Base-by-base conservation (phyloP, 2,113 vertebrate genomes). In the Onychostruthus taczanowskii region DNA sequence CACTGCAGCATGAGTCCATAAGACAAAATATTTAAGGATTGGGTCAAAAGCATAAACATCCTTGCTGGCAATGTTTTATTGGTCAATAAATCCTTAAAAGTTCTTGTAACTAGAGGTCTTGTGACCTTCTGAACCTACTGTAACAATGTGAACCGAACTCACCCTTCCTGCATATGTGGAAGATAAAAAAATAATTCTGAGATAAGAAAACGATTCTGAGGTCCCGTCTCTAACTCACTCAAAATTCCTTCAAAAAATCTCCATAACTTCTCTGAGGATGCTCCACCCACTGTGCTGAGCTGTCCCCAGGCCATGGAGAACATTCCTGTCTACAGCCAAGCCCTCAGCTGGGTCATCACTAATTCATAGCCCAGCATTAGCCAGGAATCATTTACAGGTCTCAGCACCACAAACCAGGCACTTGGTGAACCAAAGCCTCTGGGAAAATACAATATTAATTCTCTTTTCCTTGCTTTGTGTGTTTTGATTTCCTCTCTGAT, bases 401-500 rank as follows among this genome's bases (percentile, higher is more conserved):
- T 13, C 23, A 35, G 66, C 79, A n/a, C 43, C 59, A 24, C 20
- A 33, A 89, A 55, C 50, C 49, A 41, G n/a, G 43, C 56, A 18
- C 55, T 74, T 67, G 55, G 52, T 39, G 91, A 95, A 35, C 13
- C 43, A 67, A 39, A 87, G 87, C 72, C 89, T 37, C 23, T 28
- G 30, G 92, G 77, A 94, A 96, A 67, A 78, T 24, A 72, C 2
- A 50, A 37, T 49, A 49, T 61, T 68, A 86, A 88, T 81, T 76
- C 66, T n/a, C 33, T 7, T 1, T 26, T 93, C 74, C 28, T 83
- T 64, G 79, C 70, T 86, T 33, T 68, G 72, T 90, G 81, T 62
- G 33, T 89, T 94, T 93, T 85, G 75, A 86, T 95, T 90, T 94
- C 16, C 44, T 62, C 79, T 74, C 83, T 80, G 68, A 84, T 91